These are phyloP conservation scores for Ptilodon capucinus DNA, from an alignment of 2,888 invertebrate genomes.

Conservation along the genomic window DNA sequence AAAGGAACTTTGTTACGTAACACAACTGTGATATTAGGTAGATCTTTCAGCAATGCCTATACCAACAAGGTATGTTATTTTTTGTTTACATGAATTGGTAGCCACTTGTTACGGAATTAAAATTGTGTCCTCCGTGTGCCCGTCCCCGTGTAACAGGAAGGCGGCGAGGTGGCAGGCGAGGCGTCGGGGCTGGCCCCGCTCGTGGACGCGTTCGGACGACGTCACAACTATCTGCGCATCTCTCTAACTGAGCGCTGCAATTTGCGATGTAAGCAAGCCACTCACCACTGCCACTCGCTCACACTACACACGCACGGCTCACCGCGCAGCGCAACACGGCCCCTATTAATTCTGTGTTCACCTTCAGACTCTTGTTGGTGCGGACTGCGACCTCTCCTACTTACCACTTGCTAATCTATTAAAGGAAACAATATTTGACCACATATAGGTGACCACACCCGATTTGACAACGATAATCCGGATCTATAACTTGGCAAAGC, in stretches of 20 bases:
- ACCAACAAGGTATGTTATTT: conserved; percentile 1
- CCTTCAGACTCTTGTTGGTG: no score
- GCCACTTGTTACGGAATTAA: no score
- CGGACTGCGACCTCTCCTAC: no score
- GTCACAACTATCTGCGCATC: conserved; percentile 96
- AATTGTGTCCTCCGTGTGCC: not conserved
- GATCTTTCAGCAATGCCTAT: conserved; percentile 21
- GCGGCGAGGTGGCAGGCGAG: conserved; percentile 5
- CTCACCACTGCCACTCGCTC: not conserved
- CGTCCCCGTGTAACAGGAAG: conserved; percentile 13
- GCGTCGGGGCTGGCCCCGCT: conserved; percentile 63
- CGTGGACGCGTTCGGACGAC: conserved; percentile 92
- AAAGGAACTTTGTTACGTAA: conserved; percentile 4
- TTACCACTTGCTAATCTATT: no score
- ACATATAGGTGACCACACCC: no score
- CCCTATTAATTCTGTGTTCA: no score
- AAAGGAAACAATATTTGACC: no score
- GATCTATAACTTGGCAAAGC: no score
- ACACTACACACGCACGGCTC: no score
- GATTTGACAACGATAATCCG: no score
- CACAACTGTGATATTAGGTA: no score
- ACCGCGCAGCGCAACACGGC: no score
- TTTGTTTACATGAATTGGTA: not conserved
- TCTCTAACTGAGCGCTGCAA: conserved; percentile 98
- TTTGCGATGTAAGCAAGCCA: conserved; percentile 93